A percentile compares a stretch with the other conserved stretches of the same genome.
phyloP scores from a whole-genome alignment of 2,888 invertebrate species.

The Venustoraphidia nigricollis region DNA sequence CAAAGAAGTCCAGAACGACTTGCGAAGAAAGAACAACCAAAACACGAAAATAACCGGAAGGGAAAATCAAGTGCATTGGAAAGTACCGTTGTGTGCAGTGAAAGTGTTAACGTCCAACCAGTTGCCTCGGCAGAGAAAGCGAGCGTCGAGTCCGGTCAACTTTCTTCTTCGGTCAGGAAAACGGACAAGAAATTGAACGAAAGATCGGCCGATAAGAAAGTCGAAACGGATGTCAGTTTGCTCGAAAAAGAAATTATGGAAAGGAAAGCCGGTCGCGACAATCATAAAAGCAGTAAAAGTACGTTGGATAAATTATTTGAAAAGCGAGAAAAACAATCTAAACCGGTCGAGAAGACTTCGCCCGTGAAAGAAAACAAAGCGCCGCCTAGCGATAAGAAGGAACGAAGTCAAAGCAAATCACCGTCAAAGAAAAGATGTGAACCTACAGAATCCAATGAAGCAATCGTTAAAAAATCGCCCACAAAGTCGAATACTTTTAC shows the following conservation, averaged over 20 bases:
- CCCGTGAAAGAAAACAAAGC: slow-evolving; percentile 12
- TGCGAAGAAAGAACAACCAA: slow-evolving; percentile 14
- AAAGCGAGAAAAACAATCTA: slow-evolving; percentile 26
- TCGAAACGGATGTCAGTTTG: slow-evolving; percentile 13
- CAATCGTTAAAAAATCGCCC: slow-evolving; percentile 9
- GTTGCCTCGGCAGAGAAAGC: slow-evolving; percentile 34
- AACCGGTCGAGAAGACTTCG: slow-evolving; percentile 8
- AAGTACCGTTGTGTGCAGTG: slow-evolving; percentile 14
- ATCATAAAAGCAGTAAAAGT: slow-evolving; percentile 28
- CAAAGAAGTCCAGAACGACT: slow-evolving; percentile 15
- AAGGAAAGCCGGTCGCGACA: slow-evolving; percentile 24
- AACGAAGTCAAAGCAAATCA: not conserved
- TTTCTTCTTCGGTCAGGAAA: slow-evolving; percentile 46
- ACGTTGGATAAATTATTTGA: slow-evolving; percentile 41
- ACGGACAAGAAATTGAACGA: slow-evolving; percentile 40
- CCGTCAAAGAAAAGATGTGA: not conserved
- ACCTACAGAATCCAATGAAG: slow-evolving; percentile 1
- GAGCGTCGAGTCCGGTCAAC: slow-evolving; percentile 40
- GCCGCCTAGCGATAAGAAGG: slow-evolving; percentile 2
- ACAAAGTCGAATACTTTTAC: slow-evolving; percentile 4
- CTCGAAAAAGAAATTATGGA: slow-evolving; percentile 28
- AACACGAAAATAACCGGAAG: slow-evolving; percentile 18
- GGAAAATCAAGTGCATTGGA: slow-evolving; percentile 26
- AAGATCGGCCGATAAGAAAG: slow-evolving; percentile 11
- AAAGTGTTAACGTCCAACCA: slow-evolving; percentile 33